Conservation (phyloP, 2,113 vertebrate species). For the Murina feae region DNA sequence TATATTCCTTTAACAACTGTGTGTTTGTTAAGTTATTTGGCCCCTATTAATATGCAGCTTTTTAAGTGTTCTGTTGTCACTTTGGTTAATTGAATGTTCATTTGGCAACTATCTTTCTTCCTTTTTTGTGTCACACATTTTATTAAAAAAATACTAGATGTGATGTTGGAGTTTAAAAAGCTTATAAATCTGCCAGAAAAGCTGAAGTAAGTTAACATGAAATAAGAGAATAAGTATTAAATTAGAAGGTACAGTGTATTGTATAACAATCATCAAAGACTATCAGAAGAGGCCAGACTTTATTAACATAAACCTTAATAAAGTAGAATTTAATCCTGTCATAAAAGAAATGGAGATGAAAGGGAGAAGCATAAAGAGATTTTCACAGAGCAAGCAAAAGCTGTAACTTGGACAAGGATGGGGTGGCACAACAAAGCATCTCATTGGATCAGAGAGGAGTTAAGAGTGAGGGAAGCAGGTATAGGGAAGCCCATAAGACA, state of each 20-base stretch:
- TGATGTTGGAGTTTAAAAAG: not conserved
- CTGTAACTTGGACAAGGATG: fast-evolving
- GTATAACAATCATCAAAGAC: not conserved
- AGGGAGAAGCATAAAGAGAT: no score
- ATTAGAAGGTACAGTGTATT: not conserved
- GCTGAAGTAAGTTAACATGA: not conserved
- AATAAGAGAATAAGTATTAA: not conserved
- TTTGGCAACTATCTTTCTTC: not conserved
- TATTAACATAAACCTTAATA: not conserved
- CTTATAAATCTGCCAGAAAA: not conserved
- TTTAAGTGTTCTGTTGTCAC: not conserved
- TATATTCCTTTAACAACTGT: not conserved
- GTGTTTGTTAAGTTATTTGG: not conserved
- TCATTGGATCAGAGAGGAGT: not conserved
- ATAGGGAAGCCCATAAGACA: not conserved
- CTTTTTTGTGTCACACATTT: not conserved
- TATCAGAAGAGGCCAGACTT: not conserved
- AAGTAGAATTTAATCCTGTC: not conserved
- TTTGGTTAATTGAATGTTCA: conserved; percentile 13
- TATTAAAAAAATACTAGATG: not conserved
- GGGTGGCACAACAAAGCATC: no score
- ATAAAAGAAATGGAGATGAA: not conserved
- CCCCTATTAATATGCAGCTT: not conserved
- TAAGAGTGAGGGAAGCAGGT: no score
- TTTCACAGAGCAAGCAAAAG: not conserved